Base-by-base conservation (phyloP, 2,888 invertebrate species). In the Belgica antarctica region DNA sequence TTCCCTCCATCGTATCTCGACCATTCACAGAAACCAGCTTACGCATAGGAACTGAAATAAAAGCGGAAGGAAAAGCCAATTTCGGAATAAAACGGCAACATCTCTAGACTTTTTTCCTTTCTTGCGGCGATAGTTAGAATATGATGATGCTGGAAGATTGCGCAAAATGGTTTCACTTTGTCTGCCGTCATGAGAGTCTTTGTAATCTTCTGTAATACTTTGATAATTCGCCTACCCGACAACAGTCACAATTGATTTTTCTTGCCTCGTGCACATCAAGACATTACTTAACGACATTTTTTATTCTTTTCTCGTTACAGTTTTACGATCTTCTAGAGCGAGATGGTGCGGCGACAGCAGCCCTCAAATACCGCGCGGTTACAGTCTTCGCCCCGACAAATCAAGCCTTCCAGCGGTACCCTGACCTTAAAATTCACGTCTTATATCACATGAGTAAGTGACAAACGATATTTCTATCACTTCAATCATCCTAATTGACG, bases 311-410 rank as follows among this genome's bases (percentile, higher is more conserved):
- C 78, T 81, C 79, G 78, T 86, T 86, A 52, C 87, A 94, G 94
- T 94, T 94, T 77, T 86, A 89, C 76, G 83, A 87, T 65, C 81
- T 90, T 72, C 77, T 94, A 78, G 88, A 89, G 75, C 83, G 86
- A 72, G 89, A 89, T 78, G 82, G 83, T 70, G 82, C 89, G 63
- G 90, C 90, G 46, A 91, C 89, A 76, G 83, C 85, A 59, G 88
- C 89, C 17, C 81, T 94, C 61, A 83, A 86, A 75, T 85, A 86
- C 77, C 86, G 91, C 73, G 86, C 88, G 76, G 86, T 90, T 77
- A 94, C 94, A n/a, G 82, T 94, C 71, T 94, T 94, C 76, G 94
- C 92, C 70, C 94, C 94, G 8, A 92, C 90, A 73, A 93, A 94
- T 80, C 85, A 87, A 73, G 94, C 94, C 71, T 92, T 94, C 81